phyloP scores from a whole-genome alignment of 1,140 invertebrate species.

The Geopemphigus sp. region DNA sequence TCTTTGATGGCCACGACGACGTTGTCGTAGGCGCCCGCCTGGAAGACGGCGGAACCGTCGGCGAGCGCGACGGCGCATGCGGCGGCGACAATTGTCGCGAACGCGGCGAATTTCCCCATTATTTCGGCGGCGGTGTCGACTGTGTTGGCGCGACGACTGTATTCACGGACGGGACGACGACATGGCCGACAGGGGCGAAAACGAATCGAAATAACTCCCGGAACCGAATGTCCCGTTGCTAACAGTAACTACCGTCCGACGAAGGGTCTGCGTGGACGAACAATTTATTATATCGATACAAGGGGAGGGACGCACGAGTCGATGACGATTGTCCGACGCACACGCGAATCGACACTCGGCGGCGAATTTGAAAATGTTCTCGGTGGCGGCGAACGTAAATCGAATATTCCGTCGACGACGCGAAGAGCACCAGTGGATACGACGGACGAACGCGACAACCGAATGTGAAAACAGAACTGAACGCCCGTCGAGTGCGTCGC shows the following conservation, averaged over 20 bases:
- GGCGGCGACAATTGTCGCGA: neutral
- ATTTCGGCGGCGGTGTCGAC: neutral
- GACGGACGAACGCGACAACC: neutral
- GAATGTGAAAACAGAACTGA: constrained; percentile 22
- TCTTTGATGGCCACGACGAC: constrained; percentile 37
- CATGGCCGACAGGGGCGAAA: neutral
- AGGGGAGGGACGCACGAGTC: neutral
- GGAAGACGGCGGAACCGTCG: constrained; percentile 20
- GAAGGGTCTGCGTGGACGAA: too few species aligned
- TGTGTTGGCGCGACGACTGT: neutral
- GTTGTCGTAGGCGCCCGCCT: constrained; percentile 36
- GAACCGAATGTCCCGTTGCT: neutral
- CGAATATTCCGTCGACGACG: neutral
- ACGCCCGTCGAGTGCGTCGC: neutral
- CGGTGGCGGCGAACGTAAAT: neutral
- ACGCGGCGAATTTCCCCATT: neutral
- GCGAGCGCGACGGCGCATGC: neutral
- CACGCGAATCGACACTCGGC: neutral
- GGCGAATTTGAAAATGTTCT: too few species aligned
- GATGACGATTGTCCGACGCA: neutral
- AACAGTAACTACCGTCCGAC: neutral
- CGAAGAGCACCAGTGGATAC: neutral
- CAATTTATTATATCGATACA: neutral
- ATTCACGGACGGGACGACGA: neutral
- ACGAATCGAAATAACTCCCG: neutral